Evolutionary conservation across 2,113 vertebrate genomes (phyloP).

Genomic region (Gulo gulo): DNA sequence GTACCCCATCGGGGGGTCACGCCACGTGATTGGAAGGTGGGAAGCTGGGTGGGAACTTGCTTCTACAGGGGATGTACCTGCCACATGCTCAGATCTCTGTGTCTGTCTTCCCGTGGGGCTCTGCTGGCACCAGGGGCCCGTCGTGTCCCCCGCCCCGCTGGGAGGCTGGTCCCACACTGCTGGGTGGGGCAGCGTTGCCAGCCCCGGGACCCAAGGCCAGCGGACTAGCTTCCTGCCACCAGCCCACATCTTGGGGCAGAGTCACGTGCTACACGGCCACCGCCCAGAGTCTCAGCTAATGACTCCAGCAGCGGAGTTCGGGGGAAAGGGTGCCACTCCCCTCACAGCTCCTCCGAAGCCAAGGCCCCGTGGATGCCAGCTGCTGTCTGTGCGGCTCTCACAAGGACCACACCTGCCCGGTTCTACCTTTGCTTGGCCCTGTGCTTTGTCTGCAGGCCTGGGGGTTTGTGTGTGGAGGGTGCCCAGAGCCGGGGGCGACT

Average conservation of each 20-base stretch:
- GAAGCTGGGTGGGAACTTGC: neutral
- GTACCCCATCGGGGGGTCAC: neutral
- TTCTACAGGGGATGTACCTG: neutral
- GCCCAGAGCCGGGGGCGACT: neutral
- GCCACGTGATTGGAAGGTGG: neutral
- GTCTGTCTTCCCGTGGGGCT: neutral
- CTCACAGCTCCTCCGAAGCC: neutral
- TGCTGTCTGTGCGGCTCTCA: neutral
- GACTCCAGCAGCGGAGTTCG: neutral
- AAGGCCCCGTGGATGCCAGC: neutral
- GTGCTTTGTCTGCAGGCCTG: neutral
- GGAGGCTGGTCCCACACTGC: neutral
- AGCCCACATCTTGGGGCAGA: neutral
- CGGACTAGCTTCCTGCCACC: neutral
- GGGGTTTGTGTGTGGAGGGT: neutral
- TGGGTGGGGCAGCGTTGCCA: neutral
- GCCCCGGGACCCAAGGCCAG: neutral
- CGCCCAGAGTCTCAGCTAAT: neutral
- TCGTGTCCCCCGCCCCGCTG: accelerated
- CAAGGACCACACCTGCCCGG: neutral
- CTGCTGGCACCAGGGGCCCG: neutral
- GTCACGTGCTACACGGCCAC: neutral
- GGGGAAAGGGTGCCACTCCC: neutral
- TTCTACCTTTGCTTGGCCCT: neutral
- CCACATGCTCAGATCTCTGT: accelerated